Evolutionary conservation across 2,113 vertebrate species (phyloP), one percentile per base, ranked within the genome.

Genomic region (Megaceryle maxima): DNA sequence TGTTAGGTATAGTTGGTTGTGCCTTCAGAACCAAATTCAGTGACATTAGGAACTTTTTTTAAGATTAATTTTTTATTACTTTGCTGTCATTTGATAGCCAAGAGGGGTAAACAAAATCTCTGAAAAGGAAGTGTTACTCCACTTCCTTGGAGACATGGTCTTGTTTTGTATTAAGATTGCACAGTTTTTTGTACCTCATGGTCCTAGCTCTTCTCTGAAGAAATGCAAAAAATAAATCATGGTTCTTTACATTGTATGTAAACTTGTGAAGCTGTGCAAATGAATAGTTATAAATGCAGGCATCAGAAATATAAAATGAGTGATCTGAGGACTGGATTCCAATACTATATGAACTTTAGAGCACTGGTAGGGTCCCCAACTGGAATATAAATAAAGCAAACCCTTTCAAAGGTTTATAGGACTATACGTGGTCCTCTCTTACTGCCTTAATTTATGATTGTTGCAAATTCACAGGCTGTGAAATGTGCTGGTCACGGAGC

Each of bases 401-500:
- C 16, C n/a, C 37, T 91, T 76, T 55, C 86, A 83, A 24, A 83
- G 53, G 77, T 96, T 97, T 96, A 92, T 92, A 76, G 66, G 86
- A 79, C 77, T 95, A 9, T 16, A 10, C 21, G 69, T 73, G 51
- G 77, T 82, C 70, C 37, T 94, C 80, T 88, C 86, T 92, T 93
- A 69, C 73, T 82, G 59, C 67, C 92, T 66, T 96, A 94, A 96
- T 96, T 94, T 97, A 97, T 91, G 94, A 83, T 78, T 89, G 95
- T 51, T 94, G 87, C 94, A 92, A 96, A 93, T 76, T 95, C 95
- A 93, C 94, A 95, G 89, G 69, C 96, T 96, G 90, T 97, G 96
- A 97, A 96, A 96, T 96, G 92, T 87, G 83, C 79, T 97, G 88
- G 77, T 96, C 86, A 46, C 50, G 82, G 74, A 91, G 87, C 95